These are phyloP conservation scores for Tyto alba DNA, from an alignment of 2,113 vertebrate species.

Conservation along the genomic window DNA sequence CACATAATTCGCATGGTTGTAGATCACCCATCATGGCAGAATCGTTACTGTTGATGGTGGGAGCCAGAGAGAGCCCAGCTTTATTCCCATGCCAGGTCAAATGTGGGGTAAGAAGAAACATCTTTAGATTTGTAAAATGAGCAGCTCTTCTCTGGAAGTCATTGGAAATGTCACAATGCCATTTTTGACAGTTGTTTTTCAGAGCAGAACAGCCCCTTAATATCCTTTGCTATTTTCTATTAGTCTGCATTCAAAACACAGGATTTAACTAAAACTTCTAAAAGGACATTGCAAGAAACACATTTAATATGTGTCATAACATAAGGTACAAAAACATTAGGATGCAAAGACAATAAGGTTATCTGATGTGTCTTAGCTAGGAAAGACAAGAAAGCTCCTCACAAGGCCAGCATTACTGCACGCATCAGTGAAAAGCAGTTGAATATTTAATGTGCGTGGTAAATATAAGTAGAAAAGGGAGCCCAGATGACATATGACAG, in stretches of 20 bases:
- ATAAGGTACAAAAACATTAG: not conserved
- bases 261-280: constrained; percentile 18
- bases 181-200: not conserved
- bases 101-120: constrained; percentile 15
- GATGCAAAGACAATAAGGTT: constrained; percentile 23
- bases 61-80: not conserved
- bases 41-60: not conserved
- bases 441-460: constrained; percentile 49
- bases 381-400: constrained; percentile 10
- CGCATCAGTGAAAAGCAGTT: constrained; percentile 4
- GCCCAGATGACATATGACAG: constrained; percentile 35
- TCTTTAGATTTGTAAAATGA: constrained; percentile 41
- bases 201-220: not conserved
- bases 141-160: constrained; percentile 17
- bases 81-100: constrained; percentile 22
- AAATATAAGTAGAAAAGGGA: constrained; percentile 33
- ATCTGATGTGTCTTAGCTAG: not conserved
- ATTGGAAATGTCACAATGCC: not conserved
- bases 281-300: not conserved
- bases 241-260: not conserved
- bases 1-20: not conserved
- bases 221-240: constrained; percentile 11
- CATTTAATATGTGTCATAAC: not conserved
- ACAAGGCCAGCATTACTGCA: constrained; percentile 15
- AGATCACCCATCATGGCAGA: not conserved